phyloP scores from a whole-genome alignment of 2,888 invertebrate genomes.

The Heteromurus nitidus region DNA sequence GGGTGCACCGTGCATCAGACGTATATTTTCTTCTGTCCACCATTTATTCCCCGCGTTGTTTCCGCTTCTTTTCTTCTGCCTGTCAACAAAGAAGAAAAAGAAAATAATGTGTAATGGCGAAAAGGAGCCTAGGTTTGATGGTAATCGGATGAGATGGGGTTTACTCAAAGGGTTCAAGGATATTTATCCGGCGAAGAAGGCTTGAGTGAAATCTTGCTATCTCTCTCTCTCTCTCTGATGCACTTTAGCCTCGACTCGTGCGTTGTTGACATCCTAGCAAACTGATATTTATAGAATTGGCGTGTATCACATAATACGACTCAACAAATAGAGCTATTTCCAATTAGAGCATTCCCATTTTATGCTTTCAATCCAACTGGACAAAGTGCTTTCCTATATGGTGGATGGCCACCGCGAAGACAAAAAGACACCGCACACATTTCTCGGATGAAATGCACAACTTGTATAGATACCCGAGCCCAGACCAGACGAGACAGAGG shows the following conservation, averaged over 20 bases:
- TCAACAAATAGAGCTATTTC: too few relatives aligned
- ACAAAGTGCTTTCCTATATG: too few relatives aligned
- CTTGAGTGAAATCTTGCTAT: background rate
- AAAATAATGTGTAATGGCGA: constrained; percentile 31
- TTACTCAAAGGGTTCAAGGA: constrained; percentile 12
- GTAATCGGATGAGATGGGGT: background rate
- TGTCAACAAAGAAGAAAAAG: background rate
- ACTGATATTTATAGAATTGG: too few relatives aligned
- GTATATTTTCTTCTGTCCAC: constrained; percentile 21
- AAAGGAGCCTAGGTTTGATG: constrained; percentile 32
- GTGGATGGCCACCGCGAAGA: background rate
- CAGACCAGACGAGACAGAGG: background rate
- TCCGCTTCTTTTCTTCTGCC: background rate
- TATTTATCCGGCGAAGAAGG: constrained; percentile 38
- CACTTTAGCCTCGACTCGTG: constrained; percentile 50
- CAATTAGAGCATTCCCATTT: too few relatives aligned
- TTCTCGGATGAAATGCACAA: background rate
- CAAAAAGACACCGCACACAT: background rate
- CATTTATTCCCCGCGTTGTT: background rate
- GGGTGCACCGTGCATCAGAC: constrained; percentile 24
- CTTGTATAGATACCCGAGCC: too few relatives aligned
- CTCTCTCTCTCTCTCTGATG: constrained; percentile 33
- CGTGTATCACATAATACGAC: too few relatives aligned
- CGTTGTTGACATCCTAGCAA: too few relatives aligned
- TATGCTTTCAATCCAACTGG: too few relatives aligned